Conservation (phyloP, 2,113 vertebrate genomes). For the Diphyllodes magnificus region DNA sequence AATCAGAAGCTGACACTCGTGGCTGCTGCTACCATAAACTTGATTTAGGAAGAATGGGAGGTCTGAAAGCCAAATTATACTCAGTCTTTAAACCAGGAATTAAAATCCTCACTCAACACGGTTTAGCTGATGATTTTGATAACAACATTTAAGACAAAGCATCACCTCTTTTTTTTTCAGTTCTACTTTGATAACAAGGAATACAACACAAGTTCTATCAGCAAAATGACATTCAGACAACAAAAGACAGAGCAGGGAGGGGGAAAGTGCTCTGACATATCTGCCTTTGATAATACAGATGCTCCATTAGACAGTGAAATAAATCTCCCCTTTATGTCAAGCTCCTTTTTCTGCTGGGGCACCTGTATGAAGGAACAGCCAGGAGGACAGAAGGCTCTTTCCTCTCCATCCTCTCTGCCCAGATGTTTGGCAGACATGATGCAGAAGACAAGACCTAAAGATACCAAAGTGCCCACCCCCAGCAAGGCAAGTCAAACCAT, state of each 20-base stretch:
- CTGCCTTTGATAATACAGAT: neutral
- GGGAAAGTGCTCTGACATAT: neutral
- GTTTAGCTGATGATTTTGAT: neutral
- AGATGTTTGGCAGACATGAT: neutral
- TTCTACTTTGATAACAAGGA: neutral
- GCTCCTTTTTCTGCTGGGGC: neutral
- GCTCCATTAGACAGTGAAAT: neutral
- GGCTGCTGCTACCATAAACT: neutral
- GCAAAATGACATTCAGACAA: neutral
- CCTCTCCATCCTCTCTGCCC: neutral
- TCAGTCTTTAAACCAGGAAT: neutral
- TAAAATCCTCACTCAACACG: neutral
- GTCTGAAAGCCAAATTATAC: neutral
- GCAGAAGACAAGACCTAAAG: neutral
- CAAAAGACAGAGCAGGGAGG: neutral
- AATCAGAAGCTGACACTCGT: neutral
- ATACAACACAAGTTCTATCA: neutral
- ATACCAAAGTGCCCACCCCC: neutral
- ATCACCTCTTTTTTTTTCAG: neutral
- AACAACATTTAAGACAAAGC: neutral
- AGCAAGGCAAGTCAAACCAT: neutral
- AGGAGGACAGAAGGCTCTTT: neutral
- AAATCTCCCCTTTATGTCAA: neutral
- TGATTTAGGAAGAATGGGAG: neutral
- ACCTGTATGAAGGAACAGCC: neutral